phyloP scores from a whole-genome alignment of 1,140 invertebrate species.

The Drosophila ambigua region DNA sequence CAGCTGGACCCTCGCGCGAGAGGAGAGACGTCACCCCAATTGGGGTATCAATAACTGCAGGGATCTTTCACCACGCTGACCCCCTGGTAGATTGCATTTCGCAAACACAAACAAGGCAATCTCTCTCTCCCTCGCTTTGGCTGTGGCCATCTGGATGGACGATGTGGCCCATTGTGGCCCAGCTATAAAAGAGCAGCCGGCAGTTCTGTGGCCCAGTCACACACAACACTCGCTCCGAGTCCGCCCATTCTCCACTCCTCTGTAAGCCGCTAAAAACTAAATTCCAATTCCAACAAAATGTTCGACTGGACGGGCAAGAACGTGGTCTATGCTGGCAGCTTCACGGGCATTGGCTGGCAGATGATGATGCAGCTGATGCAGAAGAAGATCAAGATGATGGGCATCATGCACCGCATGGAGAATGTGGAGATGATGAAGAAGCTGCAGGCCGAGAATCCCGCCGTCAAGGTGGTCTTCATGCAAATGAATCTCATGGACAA shows the following conservation, averaged over 20 bases:
- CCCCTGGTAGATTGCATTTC: slow-evolving; percentile 23
- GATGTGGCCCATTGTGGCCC: slow-evolving; percentile 4
- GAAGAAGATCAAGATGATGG: slow-evolving; percentile 65
- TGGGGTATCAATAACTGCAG: slow-evolving; percentile 19
- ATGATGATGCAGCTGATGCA: slow-evolving; percentile 71
- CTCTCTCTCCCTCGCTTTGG: background rate
- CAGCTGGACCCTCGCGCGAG: slow-evolving; percentile 17
- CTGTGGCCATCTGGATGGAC: slow-evolving; percentile 17
- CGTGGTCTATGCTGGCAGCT: slow-evolving; percentile 72
- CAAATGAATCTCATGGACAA: slow-evolving; percentile 72
- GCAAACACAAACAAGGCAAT: background rate
- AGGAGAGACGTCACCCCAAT: slow-evolving; percentile 18
- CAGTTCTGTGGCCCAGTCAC: slow-evolving; percentile 2
- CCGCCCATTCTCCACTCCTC: background rate
- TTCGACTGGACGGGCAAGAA: slow-evolving; percentile 75
- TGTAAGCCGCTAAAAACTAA: background rate
- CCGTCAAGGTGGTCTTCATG: slow-evolving; percentile 59
- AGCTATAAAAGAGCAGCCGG: slow-evolving; percentile 26
- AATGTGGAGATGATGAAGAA: slow-evolving; percentile 77
- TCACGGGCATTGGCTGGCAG: slow-evolving; percentile 73
- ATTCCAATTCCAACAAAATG: slow-evolving; percentile 48
- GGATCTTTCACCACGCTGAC: slow-evolving; percentile 15
- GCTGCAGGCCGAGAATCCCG: slow-evolving; percentile 60
- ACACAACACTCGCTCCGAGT: slow-evolving; percentile 11
- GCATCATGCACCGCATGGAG: slow-evolving; percentile 73